Base-by-base conservation (phyloP, 2,797 vertebrate species). In the Amphiprion clarkii region DNA sequence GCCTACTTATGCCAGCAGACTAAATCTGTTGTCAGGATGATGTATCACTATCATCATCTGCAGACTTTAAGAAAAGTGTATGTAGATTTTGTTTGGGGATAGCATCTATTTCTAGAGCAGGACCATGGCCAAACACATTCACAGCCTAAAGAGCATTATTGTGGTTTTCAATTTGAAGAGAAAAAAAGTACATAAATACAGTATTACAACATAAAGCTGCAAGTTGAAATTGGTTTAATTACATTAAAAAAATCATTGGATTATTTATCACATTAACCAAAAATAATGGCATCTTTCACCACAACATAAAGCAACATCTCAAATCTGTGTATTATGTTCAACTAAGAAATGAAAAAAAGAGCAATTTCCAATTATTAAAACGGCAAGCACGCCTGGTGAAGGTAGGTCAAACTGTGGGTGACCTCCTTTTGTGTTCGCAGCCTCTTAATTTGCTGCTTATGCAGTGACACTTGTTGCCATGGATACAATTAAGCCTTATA, bases 41-140 rank as follows among this genome's bases (percentile, higher is more conserved):
- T 82, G 52, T 65, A 77, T 88, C 58, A n/a, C 62, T 54, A 67
- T 71, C 81, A 74, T 83, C 78, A 78, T 78, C 67, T 78, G 78
- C 71, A 4, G 8, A 51, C 62, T 62, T 21, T 33, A 78, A 68
- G 77, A 70, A 82, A 79, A 76, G 52, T 29, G 67, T 60, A 67
- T 76, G 63, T 44, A 80, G 69, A 74, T 78, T 62, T 59, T 63
- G 29, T 78, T 72, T 69, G 61, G 80, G 72, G 77, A 62, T 74
- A 27, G 54, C 65, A 56, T 74, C 33, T 73, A 63, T 82, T 75
- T 61, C n/a, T 58, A 61, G 57, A 71, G 51, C 42, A 60, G 53
- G 44, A 74, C 68, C 36, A 44, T 59, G 55, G 52, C 46, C 33
- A 73, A 74, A 64, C 12, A 39, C 70, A 74, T 56, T 51, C 62